These are phyloP conservation scores for Hypotaenidia philippensis DNA, from an alignment of 2,797 vertebrate genomes.

Conservation along the genomic window DNA sequence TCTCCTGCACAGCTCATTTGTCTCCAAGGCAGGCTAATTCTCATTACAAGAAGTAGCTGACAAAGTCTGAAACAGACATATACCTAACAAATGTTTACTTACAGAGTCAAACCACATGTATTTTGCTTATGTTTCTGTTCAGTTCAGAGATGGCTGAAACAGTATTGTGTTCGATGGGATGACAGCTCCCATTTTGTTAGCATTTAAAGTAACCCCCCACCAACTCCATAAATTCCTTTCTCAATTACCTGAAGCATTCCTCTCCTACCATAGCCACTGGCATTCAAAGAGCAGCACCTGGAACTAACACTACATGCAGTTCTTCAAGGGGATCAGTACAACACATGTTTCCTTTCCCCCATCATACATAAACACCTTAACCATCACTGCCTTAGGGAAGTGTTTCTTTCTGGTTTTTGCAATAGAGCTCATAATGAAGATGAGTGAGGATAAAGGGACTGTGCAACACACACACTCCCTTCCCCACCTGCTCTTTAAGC, in stretches of 20 bases:
- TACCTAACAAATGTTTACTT: background rate
- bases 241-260: background rate
- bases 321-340: background rate
- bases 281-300: background rate
- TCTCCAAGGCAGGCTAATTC: background rate
- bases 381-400: background rate
- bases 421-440: background rate
- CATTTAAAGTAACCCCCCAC: background rate
- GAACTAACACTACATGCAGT: background rate
- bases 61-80: background rate
- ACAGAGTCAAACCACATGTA: background rate
- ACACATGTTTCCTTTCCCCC: background rate
- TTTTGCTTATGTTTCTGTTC: background rate
- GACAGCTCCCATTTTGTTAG: background rate
- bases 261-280: rapidly evolving
- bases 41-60: background rate
- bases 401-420: background rate
- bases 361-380: background rate
- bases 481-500: background rate
- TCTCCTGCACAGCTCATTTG: background rate
- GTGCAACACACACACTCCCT: rapidly evolving
- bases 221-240: background rate
- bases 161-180: background rate
- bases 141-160: background rate
- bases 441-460: background rate